Percentiles rank a stretch among this genome's conserved stretches.
Evolutionary conservation across 2,113 vertebrate genomes (phyloP).

Genomic region (Pangasianodon gigas): DNA sequence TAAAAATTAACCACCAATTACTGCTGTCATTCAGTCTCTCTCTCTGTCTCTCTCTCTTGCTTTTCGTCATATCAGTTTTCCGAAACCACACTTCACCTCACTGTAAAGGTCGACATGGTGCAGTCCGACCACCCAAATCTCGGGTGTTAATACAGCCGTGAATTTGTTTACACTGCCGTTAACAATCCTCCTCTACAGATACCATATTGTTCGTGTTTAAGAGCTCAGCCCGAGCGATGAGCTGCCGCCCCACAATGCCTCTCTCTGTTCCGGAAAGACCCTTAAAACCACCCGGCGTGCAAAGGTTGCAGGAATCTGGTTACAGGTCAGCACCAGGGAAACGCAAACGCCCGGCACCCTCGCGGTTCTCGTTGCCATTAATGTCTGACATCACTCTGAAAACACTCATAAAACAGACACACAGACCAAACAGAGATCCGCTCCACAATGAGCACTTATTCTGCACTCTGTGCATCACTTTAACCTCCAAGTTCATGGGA

Average conservation of each 20-base stretch:
- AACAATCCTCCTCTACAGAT: slow-evolving; percentile 43
- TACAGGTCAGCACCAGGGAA: slow-evolving; percentile 52
- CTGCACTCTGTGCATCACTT: slow-evolving; percentile 11
- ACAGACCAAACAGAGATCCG: slow-evolving; percentile 27
- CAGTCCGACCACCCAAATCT: slow-evolving; percentile 48
- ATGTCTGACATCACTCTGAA: slow-evolving; percentile 54
- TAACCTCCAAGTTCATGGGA: neutral
- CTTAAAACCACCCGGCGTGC: slow-evolving; percentile 42
- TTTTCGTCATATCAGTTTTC: neutral
- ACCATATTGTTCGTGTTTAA: slow-evolving; percentile 31
- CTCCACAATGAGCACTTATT: slow-evolving; percentile 44
- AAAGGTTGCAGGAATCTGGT: slow-evolving; percentile 47
- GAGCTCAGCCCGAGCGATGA: slow-evolving; percentile 41
- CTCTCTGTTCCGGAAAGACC: slow-evolving; percentile 51
- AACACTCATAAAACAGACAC: slow-evolving; percentile 56
- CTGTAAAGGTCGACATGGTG: neutral
- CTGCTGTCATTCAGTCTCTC: neutral
- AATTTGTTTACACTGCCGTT: slow-evolving; percentile 53
- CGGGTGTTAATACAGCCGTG: slow-evolving; percentile 24
- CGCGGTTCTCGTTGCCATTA: slow-evolving; percentile 33
- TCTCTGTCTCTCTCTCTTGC: neutral
- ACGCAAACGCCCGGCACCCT: slow-evolving; percentile 18
- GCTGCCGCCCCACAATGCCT: slow-evolving; percentile 40
- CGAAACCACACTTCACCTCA: neutral
- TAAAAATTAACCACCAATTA: neutral